phyloP scores from a whole-genome alignment of 2,888 invertebrate genomes.

The Drosophila anomalata region DNA sequence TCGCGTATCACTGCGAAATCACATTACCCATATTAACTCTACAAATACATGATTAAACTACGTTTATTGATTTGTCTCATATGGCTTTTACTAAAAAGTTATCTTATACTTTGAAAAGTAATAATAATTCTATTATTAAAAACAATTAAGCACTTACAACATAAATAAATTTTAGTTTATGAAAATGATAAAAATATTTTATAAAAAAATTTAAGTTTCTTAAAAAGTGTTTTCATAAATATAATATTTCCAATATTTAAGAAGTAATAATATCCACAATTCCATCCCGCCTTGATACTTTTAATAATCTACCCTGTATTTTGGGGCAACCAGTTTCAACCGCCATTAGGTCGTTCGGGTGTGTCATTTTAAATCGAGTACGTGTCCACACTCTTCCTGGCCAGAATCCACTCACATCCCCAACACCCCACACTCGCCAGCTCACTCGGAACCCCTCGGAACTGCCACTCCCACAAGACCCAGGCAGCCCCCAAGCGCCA shows the following conservation, averaged over 20 bases:
- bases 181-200: no score
- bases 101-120: no score
- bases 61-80: no score
- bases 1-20: no score
- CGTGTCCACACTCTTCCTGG: slow-evolving; percentile 48
- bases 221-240: neutral
- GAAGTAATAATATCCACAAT: no score
- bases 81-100: no score
- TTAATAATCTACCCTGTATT: neutral
- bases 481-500: slow-evolving; percentile 60
- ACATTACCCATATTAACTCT: no score
- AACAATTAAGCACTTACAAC: no score
- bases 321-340: slow-evolving; percentile 34
- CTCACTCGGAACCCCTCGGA: neutral
- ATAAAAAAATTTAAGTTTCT: no score
- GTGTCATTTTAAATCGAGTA: slow-evolving; percentile 73
- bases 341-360: slow-evolving; percentile 70
- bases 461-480: slow-evolving; percentile 19
- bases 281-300: neutral
- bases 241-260: neutral
- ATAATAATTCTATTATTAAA: no score
- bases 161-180: no score
- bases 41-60: no score
- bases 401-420: neutral
- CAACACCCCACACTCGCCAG: neutral